Evolutionary conservation across 2,797 vertebrate species (phyloP).

Genomic region (Sarcophilus harrisii): DNA sequence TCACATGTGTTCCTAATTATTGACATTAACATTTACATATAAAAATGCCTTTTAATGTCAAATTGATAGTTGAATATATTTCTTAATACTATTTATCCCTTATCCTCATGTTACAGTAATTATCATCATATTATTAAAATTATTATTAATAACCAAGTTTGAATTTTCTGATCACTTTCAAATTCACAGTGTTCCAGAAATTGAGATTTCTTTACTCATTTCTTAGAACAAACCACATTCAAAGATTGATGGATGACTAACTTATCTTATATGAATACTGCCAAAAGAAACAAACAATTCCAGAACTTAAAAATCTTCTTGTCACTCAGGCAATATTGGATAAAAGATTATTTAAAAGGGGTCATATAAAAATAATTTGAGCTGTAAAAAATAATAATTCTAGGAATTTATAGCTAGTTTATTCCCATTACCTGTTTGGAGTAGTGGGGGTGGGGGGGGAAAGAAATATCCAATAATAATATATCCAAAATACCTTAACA

Average conservation of each 20-base stretch:
- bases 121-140: not conserved
- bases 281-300: not conserved
- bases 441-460: no score
- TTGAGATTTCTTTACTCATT: not conserved
- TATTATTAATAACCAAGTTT: not conserved
- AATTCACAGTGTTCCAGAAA: not conserved
- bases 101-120: not conserved
- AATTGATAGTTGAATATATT: not conserved
- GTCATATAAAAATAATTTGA: not conserved
- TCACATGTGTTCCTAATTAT: not conserved
- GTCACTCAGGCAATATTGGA: not conserved
- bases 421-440: not conserved
- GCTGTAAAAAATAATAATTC: no score
- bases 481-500: constrained; percentile 7
- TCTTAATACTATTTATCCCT: not conserved
- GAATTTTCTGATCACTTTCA: not conserved
- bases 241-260: not conserved
- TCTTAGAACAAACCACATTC: not conserved
- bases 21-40: not conserved
- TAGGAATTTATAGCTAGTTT: not conserved
- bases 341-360: not conserved
- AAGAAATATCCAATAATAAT: not conserved
- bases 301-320: not conserved
- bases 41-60: not conserved
- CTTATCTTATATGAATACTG: not conserved